These are phyloP conservation scores for Melinaea marsaeus DNA, from an alignment of 2,888 invertebrate species.

Conservation along the genomic window DNA sequence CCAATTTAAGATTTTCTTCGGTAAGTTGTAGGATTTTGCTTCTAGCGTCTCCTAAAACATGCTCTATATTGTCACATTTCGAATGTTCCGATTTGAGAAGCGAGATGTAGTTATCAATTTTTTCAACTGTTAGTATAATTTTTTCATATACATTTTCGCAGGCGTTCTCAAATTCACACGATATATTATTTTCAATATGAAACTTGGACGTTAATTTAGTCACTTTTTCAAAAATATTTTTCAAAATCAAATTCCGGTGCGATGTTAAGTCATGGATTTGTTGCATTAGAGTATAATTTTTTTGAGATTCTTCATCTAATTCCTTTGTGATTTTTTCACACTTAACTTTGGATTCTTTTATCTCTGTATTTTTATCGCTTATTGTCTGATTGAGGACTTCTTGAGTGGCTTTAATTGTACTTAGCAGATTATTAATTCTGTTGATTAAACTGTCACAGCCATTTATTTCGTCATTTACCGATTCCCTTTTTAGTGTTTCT, in stretches of 20 bases:
- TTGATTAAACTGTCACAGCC: constrained; percentile 19
- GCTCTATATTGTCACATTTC: constrained; percentile 32
- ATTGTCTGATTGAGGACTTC: constrained; percentile 26
- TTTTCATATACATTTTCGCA: constrained; percentile 36
- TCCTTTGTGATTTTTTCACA: constrained; percentile 19
- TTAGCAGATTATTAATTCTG: constrained; percentile 31
- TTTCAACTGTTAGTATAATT: constrained; percentile 45
- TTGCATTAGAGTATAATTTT: constrained; percentile 12
- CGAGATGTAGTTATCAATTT: constrained; percentile 40
- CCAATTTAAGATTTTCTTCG: constrained; percentile 41
- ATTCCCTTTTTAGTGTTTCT: constrained; percentile 6
- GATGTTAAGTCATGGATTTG: constrained; percentile 20
- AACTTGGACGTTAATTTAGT: constrained; percentile 36
- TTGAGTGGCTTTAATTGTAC: constrained; percentile 24
- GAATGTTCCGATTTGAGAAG: constrained; percentile 34
- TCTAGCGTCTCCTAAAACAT: constrained; percentile 38
- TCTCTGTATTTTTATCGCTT: constrained; percentile 35
- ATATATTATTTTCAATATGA: constrained; percentile 36
- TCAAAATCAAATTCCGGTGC: constrained; percentile 39
- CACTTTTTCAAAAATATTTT: constrained; percentile 40
- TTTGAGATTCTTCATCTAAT: constrained; percentile 13
- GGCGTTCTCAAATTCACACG: constrained; percentile 27
- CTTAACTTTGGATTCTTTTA: constrained; percentile 25
- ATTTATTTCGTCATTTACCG: constrained; percentile 9
- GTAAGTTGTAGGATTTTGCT: constrained; percentile 42